phyloP scores from a whole-genome alignment of 2,797 vertebrate species.

The Denticeps clupeoides region DNA sequence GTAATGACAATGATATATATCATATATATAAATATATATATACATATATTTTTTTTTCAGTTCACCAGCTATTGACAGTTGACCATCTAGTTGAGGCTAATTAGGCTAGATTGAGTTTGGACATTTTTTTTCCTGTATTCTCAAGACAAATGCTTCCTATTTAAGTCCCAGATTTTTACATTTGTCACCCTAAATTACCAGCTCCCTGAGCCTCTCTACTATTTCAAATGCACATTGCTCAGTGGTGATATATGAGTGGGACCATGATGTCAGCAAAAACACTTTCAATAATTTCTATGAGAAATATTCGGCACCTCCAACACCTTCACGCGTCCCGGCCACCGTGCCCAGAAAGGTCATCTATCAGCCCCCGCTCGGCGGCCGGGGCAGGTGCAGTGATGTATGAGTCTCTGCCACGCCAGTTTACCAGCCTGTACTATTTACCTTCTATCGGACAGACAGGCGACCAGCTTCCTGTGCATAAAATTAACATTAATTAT shows the following conservation, averaged over 20 bases:
- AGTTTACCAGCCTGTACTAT: slow-evolving; percentile 71
- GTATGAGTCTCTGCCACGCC: slow-evolving; percentile 75
- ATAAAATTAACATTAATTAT: slow-evolving; percentile 80
- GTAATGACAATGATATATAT: too few species aligned
- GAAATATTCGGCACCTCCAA: slow-evolving; percentile 85
- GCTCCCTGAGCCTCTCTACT: slow-evolving; percentile 52
- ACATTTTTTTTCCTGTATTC: slow-evolving; percentile 4
- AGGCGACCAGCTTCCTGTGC: slow-evolving; percentile 70
- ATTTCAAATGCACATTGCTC: slow-evolving; percentile 54
- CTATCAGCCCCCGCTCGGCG: slow-evolving; percentile 73
- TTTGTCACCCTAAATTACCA: slow-evolving; percentile 55
- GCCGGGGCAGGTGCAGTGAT: slow-evolving; percentile 84
- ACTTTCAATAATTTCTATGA: slow-evolving; percentile 96
- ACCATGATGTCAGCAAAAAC: slow-evolving; percentile 83
- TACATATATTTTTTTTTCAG: too few species aligned
- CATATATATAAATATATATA: too few species aligned
- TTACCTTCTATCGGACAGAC: slow-evolving; percentile 85
- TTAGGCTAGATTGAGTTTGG: background rate
- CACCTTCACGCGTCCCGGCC: slow-evolving; percentile 73
- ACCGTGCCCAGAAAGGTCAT: slow-evolving; percentile 75
- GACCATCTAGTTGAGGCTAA: background rate
- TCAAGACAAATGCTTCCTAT: slow-evolving; percentile 42
- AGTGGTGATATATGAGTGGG: slow-evolving; percentile 76
- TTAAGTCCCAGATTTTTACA: slow-evolving; percentile 49
- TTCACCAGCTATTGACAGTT: too few species aligned